phyloP scores from a whole-genome alignment of 1,140 invertebrate genomes.

The Tetramorium simillimum region DNA sequence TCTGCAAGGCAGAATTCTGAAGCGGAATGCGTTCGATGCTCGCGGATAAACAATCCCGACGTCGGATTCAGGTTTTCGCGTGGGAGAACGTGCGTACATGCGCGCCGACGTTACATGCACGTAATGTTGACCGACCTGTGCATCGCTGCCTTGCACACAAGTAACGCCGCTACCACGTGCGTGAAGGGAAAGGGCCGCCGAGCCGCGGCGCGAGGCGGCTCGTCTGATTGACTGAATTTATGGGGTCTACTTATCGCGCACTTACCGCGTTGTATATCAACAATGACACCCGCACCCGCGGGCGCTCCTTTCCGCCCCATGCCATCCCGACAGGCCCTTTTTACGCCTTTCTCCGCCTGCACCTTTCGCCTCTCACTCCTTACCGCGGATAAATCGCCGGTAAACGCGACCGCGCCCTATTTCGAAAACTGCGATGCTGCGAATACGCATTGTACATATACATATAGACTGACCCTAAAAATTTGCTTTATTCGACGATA shows the following conservation, averaged over 20 bases:
- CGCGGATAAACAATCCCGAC: constrained; percentile 68
- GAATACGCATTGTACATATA: not conserved
- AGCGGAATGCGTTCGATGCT: constrained; percentile 31
- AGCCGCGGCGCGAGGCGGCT: constrained; percentile 76
- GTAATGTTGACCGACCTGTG: constrained; percentile 69
- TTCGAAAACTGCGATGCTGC: constrained; percentile 4
- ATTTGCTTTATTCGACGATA: not conserved
- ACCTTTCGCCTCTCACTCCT: constrained; percentile 56
- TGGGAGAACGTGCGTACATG: constrained; percentile 68
- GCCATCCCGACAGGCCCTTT: constrained; percentile 47
- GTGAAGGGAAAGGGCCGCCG: constrained; percentile 49
- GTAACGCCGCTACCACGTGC: constrained; percentile 72
- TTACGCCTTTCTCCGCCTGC: constrained; percentile 60
- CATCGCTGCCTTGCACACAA: constrained; percentile 64
- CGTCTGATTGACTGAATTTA: constrained; percentile 85
- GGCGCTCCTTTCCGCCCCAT: constrained; percentile 74
- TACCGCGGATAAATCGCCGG: constrained; percentile 66
- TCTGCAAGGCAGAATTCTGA: constrained; percentile 35
- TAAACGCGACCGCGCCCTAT: constrained; percentile 52
- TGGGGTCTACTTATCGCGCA: constrained; percentile 85
- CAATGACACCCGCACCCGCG: constrained; percentile 85
- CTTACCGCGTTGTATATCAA: constrained; percentile 85
- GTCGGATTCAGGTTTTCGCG: constrained; percentile 62
- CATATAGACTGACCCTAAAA: too few species aligned
- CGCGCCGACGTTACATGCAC: constrained; percentile 49